Base-by-base conservation (phyloP, 2,888 invertebrate species). In the Caenorhabditis angaria region DNA sequence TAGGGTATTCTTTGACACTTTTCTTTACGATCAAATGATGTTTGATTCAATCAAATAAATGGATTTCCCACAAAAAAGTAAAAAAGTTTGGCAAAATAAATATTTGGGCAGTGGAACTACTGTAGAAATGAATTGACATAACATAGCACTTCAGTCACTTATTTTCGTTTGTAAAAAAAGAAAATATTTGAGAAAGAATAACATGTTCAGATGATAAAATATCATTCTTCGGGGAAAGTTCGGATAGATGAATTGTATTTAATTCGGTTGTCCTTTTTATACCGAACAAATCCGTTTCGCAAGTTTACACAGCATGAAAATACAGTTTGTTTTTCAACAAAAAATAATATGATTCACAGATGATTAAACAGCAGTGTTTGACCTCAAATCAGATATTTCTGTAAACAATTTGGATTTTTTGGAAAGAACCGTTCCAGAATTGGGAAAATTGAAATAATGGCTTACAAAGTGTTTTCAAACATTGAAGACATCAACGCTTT, bases 61-160 rank as follows among this genome's bases (percentile, higher is more conserved):
- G n/a, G n/a, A n/a, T n/a, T n/a, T n/a, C n/a, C n/a, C n/a, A n/a
- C n/a, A 41, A 18, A 41, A 41, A 41, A 41, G 18, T 8, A 32
- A 32, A 41, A 41, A 41, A 41, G 14, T 41, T 41, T 41, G 41
- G 41, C 41, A 41, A 41, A 41, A 41, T 18, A 41, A 41, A 41
- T 41, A 41, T 41, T 41, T 41, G 41, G 18, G 41, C 41, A 41
- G n/a, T n/a, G n/a, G n/a, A n/a, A n/a, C n/a, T n/a, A 41, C 10
- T 32, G 32, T 32, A 32, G 32, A 14, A 41, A 41, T 18, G 18
- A 41, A 41, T 18, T 18, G 41, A 18, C 6, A 32, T 32, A 5
- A 41, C 3, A 41, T 18, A 41, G 41, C 10, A 41, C 18, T 41
- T 18, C 10, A 41, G 41, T 41, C 41, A 41, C 10, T 18, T 18